Conservation (phyloP, 2,888 invertebrate species). For the Nymphalis urticae region DNA sequence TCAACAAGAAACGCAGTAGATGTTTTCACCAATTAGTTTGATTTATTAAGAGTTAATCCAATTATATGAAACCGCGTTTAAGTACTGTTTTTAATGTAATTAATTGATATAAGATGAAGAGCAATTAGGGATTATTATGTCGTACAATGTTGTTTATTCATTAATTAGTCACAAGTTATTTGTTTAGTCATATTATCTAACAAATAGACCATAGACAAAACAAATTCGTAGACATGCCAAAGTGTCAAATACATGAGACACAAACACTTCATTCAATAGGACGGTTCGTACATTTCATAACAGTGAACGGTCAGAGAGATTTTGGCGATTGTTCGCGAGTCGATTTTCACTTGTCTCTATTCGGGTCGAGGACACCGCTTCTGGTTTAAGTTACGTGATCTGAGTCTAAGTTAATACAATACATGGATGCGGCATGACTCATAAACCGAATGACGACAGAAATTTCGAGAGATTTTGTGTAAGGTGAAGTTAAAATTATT, state of each 20-base stretch:
- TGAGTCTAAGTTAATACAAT: conserved; percentile 26
- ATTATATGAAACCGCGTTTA: no score
- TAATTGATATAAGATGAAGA: no score
- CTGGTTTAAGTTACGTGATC: conserved; percentile 44
- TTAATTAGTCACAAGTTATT: not conserved
- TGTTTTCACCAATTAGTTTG: no score
- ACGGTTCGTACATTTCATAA: conserved; percentile 30
- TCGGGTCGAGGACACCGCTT: conserved; percentile 69
- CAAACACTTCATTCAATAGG: not conserved
- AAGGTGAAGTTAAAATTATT: not conserved
- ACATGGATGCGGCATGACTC: conserved; percentile 32
- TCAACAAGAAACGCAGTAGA: no score
- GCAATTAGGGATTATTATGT: not conserved
- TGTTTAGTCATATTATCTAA: not conserved
- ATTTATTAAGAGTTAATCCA: no score
- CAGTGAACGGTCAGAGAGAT: conserved; percentile 35
- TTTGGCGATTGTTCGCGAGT: conserved; percentile 46
- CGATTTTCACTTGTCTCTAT: conserved; percentile 71
- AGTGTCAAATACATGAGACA: not conserved
- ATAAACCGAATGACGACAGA: conserved; percentile 21
- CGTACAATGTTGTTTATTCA: not conserved
- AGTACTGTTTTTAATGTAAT: no score
- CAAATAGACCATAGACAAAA: not conserved
- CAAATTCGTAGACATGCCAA: not conserved
- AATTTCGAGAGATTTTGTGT: conserved; percentile 1